Conservation (phyloP, 2,113 vertebrate genomes). For the Muntiacus muntjak region DNA sequence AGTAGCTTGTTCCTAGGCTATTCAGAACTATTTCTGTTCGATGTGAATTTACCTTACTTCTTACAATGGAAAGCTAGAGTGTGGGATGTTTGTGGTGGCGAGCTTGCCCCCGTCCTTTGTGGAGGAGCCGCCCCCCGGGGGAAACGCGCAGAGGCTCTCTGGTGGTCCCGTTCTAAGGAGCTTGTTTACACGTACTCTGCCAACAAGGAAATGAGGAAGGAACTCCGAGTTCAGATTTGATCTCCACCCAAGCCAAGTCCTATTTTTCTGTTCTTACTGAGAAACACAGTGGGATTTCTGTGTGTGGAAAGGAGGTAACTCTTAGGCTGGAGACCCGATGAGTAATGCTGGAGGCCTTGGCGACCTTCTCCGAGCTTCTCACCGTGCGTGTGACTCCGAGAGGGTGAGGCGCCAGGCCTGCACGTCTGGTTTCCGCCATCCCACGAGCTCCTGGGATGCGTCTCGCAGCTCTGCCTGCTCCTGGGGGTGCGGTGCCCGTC, state of each 20-base stretch:
- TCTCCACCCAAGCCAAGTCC: slow-evolving; percentile 43
- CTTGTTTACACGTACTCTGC: slow-evolving; percentile 49
- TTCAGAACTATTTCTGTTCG: not conserved
- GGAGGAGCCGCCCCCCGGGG: not conserved
- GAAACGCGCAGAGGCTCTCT: not conserved
- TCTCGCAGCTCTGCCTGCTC: too few relatives aligned
- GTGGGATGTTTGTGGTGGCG: not conserved
- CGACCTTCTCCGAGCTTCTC: not conserved
- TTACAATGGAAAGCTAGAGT: not conserved
- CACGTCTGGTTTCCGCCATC: not conserved
- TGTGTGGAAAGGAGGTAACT: slow-evolving; percentile 8
- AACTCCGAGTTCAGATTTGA: slow-evolving; percentile 55
- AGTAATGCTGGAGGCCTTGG: not conserved
- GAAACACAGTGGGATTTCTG: slow-evolving; percentile 43
- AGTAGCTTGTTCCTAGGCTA: not conserved
- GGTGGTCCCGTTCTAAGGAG: slow-evolving; percentile 7
- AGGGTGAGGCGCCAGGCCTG: not conserved
- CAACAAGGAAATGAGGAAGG: slow-evolving; percentile 59
- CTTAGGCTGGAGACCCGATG: not conserved
- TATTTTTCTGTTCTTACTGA: slow-evolving; percentile 35
- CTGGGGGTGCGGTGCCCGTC: not conserved
- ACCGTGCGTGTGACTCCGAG: not conserved
- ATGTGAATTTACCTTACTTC: not conserved
- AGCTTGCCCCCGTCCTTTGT: not conserved
- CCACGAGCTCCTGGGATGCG: not conserved